A percentile compares a stretch with the other conserved stretches of the same genome.
phyloP scores from a whole-genome alignment of 2,888 invertebrate species.

The Cheilosia soror region DNA sequence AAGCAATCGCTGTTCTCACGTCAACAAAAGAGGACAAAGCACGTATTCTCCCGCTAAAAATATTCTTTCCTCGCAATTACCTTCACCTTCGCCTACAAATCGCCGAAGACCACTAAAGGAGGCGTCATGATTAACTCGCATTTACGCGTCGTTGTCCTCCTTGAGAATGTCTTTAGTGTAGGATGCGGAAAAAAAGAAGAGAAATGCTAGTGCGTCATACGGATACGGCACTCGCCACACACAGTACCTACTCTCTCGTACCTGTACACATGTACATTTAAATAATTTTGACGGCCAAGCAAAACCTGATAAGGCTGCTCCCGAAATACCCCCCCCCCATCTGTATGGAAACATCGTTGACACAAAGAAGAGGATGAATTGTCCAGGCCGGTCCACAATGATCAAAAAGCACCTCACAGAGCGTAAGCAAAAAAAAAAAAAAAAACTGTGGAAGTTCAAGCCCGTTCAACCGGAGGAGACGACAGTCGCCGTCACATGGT shows the following conservation, averaged over 20 bases:
- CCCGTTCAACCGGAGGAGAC: constrained; percentile 58
- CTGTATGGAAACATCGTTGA: constrained; percentile 47
- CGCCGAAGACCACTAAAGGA: constrained; percentile 31
- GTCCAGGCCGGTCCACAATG: constrained; percentile 36
- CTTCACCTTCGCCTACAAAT: constrained; percentile 72
- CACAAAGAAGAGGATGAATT: constrained; percentile 63
- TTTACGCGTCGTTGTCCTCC: constrained; percentile 68
- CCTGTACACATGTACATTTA: constrained; percentile 56
- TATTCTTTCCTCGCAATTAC: constrained; percentile 52
- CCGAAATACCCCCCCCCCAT: constrained; percentile 4
- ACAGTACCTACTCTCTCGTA: neutral
- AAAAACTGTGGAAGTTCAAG: constrained; percentile 62
- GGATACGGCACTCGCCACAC: constrained; percentile 32
- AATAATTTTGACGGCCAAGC: constrained; percentile 73
- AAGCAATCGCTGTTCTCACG: neutral
- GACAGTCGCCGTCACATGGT: constrained; percentile 63
- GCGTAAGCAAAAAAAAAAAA: constrained; percentile 38
- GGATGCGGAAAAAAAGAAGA: constrained; percentile 31
- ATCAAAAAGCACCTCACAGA: constrained; percentile 49
- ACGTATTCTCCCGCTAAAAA: constrained; percentile 9
- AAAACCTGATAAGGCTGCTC: constrained; percentile 68
- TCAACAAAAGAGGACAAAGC: neutral
- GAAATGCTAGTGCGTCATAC: constrained; percentile 47
- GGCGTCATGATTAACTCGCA: constrained; percentile 73
- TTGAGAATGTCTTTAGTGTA: constrained; percentile 27